These are phyloP conservation scores for Macrocentrus cingulum DNA, from an alignment of 1,140 invertebrate species.

Conservation along the genomic window DNA sequence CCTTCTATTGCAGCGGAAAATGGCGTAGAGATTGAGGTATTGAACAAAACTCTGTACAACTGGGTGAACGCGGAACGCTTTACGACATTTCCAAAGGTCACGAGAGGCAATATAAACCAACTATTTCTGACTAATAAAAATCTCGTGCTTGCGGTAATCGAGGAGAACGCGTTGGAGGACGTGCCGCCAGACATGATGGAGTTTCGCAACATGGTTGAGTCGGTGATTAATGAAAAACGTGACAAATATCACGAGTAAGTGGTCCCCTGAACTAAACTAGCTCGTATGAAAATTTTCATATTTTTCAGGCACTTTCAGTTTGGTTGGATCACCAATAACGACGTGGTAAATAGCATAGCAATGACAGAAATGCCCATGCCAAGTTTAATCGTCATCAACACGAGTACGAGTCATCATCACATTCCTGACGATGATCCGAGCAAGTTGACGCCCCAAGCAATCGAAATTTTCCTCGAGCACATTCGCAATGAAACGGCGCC, in stretches of 20 bases:
- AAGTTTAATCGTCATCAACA: conserved; percentile 86
- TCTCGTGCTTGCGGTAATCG: conserved; percentile 81
- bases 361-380: conserved; percentile 82
- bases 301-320: conserved; percentile 77
- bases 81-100: conserved; percentile 85
- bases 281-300: conserved; percentile 15
- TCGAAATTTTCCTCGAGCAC: conserved; percentile 76
- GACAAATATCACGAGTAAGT: conserved; percentile 75
- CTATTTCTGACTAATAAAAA: conserved; percentile 82
- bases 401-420: conserved; percentile 87
- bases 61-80: conserved; percentile 93
- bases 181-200: conserved; percentile 78
- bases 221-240: conserved; percentile 75
- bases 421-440: conserved; percentile 82
- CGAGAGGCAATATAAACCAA: conserved; percentile 80
- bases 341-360: conserved; percentile 87
- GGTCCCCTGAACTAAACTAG: background rate
- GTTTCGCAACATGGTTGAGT: conserved; percentile 84
- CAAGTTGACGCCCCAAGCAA: conserved; percentile 76
- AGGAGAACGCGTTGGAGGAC: conserved; percentile 84
- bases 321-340: conserved; percentile 85
- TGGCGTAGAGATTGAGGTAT: conserved; percentile 56
- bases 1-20: conserved; percentile 48
- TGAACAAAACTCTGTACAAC: conserved; percentile 72
- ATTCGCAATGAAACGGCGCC: conserved; percentile 73